A percentile compares a stretch with the other conserved stretches of the same genome.
phyloP scores from a whole-genome alignment of 2,113 vertebrate genomes.

The Brachyistius frenatus region DNA sequence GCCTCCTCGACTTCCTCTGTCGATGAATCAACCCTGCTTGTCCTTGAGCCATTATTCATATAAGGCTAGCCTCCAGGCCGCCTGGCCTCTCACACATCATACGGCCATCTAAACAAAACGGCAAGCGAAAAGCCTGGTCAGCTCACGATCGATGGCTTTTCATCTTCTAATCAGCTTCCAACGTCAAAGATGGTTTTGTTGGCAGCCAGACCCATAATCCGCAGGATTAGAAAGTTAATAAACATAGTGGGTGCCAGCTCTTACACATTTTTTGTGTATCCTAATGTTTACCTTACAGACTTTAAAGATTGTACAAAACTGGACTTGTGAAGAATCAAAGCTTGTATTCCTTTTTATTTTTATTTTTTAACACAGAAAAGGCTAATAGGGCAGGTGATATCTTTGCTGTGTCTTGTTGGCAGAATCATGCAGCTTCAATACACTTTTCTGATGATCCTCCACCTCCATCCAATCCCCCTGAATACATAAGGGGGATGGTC shows the following conservation, averaged over 20 bases:
- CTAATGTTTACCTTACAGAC: background rate
- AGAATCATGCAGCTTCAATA: slow-evolving; percentile 41
- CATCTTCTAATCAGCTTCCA: slow-evolving; percentile 73
- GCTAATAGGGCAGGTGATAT: slow-evolving; percentile 41
- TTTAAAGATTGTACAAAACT: slow-evolving; percentile 2
- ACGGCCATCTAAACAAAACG: slow-evolving; percentile 54
- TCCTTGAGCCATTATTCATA: slow-evolving; percentile 81
- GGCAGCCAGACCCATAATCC: slow-evolving; percentile 45
- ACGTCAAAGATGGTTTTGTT: slow-evolving; percentile 53
- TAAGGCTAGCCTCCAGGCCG: slow-evolving; percentile 33
- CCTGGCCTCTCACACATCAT: slow-evolving; percentile 57
- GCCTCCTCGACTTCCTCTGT: slow-evolving; percentile 63
- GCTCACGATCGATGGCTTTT: slow-evolving; percentile 69
- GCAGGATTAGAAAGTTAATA: slow-evolving; percentile 57
- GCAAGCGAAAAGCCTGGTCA: slow-evolving; percentile 33
- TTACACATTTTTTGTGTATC: slow-evolving; percentile 7
- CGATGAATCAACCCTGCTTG: slow-evolving; percentile 77
- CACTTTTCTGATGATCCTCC: slow-evolving; percentile 65
- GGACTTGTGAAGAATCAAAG: slow-evolving; percentile 31
- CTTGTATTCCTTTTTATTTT: slow-evolving; percentile 9
- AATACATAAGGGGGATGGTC: slow-evolving; percentile 67
- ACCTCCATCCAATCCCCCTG: slow-evolving; percentile 55
- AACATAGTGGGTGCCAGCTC: slow-evolving; percentile 15
- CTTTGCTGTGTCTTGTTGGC: slow-evolving; percentile 36
- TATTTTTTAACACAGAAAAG: slow-evolving; percentile 10